Percentiles rank a stretch among this genome's conserved stretches.
Conservation (phyloP, 2,113 vertebrate species). For the Copsychus sechellarum region DNA sequence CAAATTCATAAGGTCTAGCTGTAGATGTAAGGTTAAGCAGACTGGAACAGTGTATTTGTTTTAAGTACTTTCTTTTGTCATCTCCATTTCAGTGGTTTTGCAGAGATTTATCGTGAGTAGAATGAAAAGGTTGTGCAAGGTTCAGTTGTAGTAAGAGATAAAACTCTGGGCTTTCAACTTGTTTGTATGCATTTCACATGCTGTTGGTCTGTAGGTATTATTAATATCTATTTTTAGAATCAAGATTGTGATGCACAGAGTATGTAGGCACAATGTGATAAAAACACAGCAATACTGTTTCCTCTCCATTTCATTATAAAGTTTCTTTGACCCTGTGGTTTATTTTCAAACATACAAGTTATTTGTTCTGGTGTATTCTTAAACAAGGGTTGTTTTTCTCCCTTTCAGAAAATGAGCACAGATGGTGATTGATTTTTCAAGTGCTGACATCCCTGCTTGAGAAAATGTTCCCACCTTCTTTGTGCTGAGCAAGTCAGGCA, state of each 20-base stretch:
- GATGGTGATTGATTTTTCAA: constrained; percentile 99
- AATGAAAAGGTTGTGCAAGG: constrained; percentile 43
- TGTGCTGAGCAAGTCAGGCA: constrained; percentile 98
- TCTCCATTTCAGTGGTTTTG: not conserved
- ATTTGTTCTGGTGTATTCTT: constrained; percentile 83
- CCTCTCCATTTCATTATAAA: constrained; percentile 84
- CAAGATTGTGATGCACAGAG: constrained; percentile 41
- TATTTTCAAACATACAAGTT: constrained; percentile 84
- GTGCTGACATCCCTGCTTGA: constrained; percentile 98
- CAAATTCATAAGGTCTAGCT: constrained; percentile 24
- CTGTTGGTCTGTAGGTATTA: constrained; percentile 55
- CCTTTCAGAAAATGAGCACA: constrained; percentile 93
- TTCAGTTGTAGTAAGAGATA: not conserved
- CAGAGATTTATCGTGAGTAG: not conserved
- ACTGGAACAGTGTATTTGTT: constrained; percentile 18
- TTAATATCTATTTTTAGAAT: constrained; percentile 72
- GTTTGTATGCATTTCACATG: constrained; percentile 68
- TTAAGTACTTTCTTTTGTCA: not conserved
- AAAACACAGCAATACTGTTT: constrained; percentile 76
- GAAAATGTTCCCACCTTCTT: constrained; percentile 93
- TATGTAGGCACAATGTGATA: constrained; percentile 68
- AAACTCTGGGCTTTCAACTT: constrained; percentile 37
- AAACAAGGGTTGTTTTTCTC: constrained; percentile 87
- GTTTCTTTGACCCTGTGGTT: constrained; percentile 90
- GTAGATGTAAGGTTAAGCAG: constrained; percentile 60